Conservation (phyloP, 2,113 vertebrate genomes). For the Onychorhynchus coronatus region DNA sequence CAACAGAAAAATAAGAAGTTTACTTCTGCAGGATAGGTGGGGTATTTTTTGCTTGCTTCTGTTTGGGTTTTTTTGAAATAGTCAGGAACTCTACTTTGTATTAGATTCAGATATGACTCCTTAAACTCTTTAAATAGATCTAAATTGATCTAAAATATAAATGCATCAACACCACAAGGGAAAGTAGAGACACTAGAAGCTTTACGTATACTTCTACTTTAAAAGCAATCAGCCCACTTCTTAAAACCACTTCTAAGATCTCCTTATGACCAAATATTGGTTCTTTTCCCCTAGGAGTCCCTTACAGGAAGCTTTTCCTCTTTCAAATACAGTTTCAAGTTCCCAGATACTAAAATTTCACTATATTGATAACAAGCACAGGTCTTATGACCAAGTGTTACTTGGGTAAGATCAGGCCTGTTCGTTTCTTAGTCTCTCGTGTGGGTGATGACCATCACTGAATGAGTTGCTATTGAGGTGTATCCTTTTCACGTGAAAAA, state of each 20-base stretch:
- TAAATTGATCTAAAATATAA: background rate
- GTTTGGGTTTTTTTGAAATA: background rate
- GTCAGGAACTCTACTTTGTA: background rate
- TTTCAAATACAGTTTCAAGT: background rate
- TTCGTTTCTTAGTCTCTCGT: background rate
- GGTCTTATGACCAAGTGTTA: background rate
- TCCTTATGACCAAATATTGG: background rate
- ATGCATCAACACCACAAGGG: background rate
- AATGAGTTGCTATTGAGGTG: background rate
- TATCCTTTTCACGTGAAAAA: background rate
- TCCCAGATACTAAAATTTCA: background rate
- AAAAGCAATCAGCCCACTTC: background rate
- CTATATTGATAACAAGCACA: background rate
- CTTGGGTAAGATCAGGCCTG: background rate
- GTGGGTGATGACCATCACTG: background rate
- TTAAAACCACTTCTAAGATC: background rate
- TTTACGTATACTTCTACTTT: background rate
- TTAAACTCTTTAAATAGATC: background rate
- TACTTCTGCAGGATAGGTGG: fast-evolving
- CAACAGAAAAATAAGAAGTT: background rate
- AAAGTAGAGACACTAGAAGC: background rate
- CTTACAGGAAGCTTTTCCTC: background rate
- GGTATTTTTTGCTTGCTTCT: background rate
- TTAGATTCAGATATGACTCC: background rate
- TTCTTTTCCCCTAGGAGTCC: fast-evolving